phyloP scores from a whole-genome alignment of 2,113 vertebrate genomes.

The Atractosteus spatula region DNA sequence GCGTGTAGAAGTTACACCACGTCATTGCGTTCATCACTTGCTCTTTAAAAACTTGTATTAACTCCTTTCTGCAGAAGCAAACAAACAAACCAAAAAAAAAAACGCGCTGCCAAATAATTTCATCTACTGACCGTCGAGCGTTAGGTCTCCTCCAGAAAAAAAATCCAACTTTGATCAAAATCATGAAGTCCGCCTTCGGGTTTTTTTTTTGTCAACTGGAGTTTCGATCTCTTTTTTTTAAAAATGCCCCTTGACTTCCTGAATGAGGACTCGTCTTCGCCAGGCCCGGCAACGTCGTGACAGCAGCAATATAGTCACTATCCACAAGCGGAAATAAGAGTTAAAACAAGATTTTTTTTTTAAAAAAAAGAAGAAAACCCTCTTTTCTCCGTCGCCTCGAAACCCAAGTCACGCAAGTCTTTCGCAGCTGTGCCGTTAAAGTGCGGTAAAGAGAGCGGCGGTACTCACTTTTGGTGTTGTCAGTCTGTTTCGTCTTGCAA shows the following conservation, averaged over 20 bases:
- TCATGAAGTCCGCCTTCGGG: constrained; percentile 23
- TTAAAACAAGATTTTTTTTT: too few species aligned
- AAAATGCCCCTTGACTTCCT: constrained; percentile 29
- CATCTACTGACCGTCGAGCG: constrained; percentile 19
- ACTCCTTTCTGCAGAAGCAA: not conserved
- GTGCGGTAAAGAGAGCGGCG: not conserved
- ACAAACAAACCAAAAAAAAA: not conserved
- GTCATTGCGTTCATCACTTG: constrained; percentile 8
- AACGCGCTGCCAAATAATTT: not conserved
- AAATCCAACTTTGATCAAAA: constrained; percentile 14
- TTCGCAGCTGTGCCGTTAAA: not conserved
- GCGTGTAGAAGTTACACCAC: constrained; percentile 17
- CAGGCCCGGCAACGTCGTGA: constrained; percentile 16
- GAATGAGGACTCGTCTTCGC: constrained; percentile 14
- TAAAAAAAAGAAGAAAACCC: too few species aligned
- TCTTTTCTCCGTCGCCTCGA: not conserved
- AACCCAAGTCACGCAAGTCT: not conserved
- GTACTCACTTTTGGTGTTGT: constrained; percentile 8
- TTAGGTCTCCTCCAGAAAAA: not conserved
- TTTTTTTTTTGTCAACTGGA: not conserved
- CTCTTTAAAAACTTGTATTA: not conserved
- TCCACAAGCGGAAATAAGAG: constrained; percentile 26
- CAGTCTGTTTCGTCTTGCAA: constrained; percentile 6
- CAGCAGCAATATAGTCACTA: constrained; percentile 3
- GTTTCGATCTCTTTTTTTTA: constrained; percentile 27